Percentiles rank a stretch among this genome's conserved stretches.
These are phyloP conservation scores for Acrobasis repandana DNA, from an alignment of 2,888 invertebrate genomes.

Conservation along the genomic window DNA sequence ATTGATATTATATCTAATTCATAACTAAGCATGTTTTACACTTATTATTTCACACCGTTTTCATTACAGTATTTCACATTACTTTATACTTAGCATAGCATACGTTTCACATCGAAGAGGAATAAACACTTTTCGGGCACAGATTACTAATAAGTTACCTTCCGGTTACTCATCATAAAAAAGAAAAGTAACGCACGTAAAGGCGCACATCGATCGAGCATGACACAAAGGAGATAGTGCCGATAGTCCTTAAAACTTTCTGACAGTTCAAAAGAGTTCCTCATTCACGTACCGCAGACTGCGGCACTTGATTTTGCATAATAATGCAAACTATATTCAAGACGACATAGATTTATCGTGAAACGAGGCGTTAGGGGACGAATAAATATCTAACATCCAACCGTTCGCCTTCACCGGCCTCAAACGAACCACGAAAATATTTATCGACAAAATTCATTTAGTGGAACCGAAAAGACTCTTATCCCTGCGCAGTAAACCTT, in stretches of 20 bases:
- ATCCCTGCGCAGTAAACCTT: constrained; percentile 19
- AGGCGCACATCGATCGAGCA: not conserved
- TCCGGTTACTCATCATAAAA: no score
- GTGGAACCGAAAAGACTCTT: constrained; percentile 10
- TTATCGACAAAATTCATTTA: constrained; percentile 11
- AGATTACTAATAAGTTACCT: no score
- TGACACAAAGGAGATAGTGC: not conserved
- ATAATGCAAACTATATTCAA: constrained; percentile 73
- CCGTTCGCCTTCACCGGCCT: constrained; percentile 39
- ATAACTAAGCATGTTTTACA: no score
- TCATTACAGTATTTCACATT: no score
- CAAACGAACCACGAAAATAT: constrained; percentile 16
- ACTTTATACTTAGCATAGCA: no score
- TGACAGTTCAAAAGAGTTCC: constrained; percentile 27
- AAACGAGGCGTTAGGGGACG: constrained; percentile 55
- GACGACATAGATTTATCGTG: constrained; percentile 61
- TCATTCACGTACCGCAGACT: constrained; percentile 52
- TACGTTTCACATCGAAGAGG: no score
- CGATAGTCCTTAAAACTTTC: constrained; percentile 5
- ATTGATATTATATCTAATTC: no score
- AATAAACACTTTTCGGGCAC: no score
- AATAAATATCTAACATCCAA: constrained; percentile 58
- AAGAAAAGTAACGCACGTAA: not conserved
- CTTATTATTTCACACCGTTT: no score
- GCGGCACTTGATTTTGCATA: constrained; percentile 64